Percentiles rank a stretch among this genome's conserved stretches.
Conservation (phyloP, 2,888 invertebrate species). For the Coenonympha arcania region DNA sequence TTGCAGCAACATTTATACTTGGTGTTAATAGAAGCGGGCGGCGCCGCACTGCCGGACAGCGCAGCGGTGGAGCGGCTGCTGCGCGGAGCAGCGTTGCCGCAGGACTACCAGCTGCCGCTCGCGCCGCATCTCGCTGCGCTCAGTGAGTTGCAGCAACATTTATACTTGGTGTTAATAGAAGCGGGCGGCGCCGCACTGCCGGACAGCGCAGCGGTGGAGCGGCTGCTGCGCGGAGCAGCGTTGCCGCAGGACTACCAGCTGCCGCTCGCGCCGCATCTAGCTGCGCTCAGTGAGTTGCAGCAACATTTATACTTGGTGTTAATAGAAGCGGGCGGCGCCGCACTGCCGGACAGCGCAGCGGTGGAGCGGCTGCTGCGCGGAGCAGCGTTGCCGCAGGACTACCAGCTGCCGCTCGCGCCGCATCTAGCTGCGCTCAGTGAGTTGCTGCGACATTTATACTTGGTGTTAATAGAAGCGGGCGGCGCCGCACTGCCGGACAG, state of each 20-base stretch:
- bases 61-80: slow-evolving; percentile 67
- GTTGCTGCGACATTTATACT: slow-evolving; percentile 36
- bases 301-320: too few relatives aligned
- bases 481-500: slow-evolving; percentile 61
- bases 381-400: slow-evolving; percentile 64
- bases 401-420: slow-evolving; percentile 66
- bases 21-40: slow-evolving; percentile 52
- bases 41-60: slow-evolving; percentile 60
- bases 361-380: slow-evolving; percentile 67
- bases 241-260: slow-evolving; percentile 68
- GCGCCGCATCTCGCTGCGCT: slow-evolving; percentile 70
- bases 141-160: slow-evolving; percentile 52
- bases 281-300: slow-evolving; percentile 67
- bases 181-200: slow-evolving; percentile 56
- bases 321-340: slow-evolving; percentile 51
- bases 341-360: slow-evolving; percentile 65
- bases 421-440: slow-evolving; percentile 72
- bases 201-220: slow-evolving; percentile 69
- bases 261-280: slow-evolving; percentile 66
- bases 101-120: slow-evolving; percentile 68
- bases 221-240: slow-evolving; percentile 62
- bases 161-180: too few relatives aligned
- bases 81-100: slow-evolving; percentile 61
- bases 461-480: slow-evolving; percentile 52
- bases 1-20: slow-evolving; percentile 29